Evolutionary conservation across 2,797 vertebrate genomes (phyloP).

Genomic region (Melanotaenia trifasciata): DNA sequence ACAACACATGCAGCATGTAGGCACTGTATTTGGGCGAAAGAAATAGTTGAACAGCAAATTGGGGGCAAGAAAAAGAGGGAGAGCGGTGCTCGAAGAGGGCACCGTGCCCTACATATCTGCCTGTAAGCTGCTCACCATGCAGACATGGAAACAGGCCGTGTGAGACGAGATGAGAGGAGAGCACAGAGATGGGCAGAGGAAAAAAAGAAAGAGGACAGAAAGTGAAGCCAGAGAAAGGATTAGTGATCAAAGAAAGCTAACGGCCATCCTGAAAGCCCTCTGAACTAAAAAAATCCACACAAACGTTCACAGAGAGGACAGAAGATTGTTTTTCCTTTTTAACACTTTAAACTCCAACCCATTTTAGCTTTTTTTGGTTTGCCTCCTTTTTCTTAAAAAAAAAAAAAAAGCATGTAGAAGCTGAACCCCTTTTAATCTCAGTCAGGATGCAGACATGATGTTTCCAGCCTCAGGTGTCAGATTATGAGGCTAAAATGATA

Average conservation of each 20-base stretch:
- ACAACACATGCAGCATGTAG: no score
- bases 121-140: slow-evolving; percentile 69
- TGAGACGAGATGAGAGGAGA: slow-evolving; percentile 60
- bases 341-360: background rate
- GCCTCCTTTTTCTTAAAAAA: no score
- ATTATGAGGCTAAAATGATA: no score
- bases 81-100: slow-evolving; percentile 41
- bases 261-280: slow-evolving; percentile 57
- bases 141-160: slow-evolving; percentile 52
- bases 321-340: background rate
- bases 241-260: slow-evolving; percentile 75
- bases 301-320: slow-evolving; percentile 17
- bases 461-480: no score
- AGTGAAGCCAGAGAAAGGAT: slow-evolving; percentile 76
- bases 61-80: background rate
- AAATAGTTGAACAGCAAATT: slow-evolving; percentile 8
- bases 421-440: no score
- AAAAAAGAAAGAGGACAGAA: slow-evolving; percentile 63
- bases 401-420: no score
- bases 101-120: slow-evolving; percentile 62
- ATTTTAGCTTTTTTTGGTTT: slow-evolving; percentile 23
- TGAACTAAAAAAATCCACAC: slow-evolving; percentile 15
- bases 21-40: no score
- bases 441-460: no score
- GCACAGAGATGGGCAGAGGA: slow-evolving; percentile 59